phyloP scores from a whole-genome alignment of 2,888 invertebrate species.

The Ctenicera cuprea region DNA sequence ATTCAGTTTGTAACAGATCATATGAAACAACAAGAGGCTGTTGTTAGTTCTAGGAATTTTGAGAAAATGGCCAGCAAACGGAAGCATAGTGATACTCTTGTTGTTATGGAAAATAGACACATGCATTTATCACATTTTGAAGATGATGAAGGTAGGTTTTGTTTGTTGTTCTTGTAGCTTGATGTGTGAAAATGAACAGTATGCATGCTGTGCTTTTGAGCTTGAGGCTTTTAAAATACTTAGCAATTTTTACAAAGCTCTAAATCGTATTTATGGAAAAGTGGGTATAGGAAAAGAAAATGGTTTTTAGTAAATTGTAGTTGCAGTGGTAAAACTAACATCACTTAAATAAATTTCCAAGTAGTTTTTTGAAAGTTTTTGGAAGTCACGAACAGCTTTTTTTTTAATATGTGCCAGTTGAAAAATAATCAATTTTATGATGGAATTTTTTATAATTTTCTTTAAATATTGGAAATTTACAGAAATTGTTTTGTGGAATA shows the following conservation, averaged over 20 bases:
- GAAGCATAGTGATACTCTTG: slow-evolving; percentile 68
- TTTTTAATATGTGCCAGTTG: too few relatives aligned
- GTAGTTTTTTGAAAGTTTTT: too few relatives aligned
- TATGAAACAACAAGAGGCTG: slow-evolving; percentile 64
- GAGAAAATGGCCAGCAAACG: slow-evolving; percentile 67
- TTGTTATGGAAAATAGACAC: slow-evolving; percentile 70
- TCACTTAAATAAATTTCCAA: too few relatives aligned
- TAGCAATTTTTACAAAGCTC: background rate
- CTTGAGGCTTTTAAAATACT: background rate
- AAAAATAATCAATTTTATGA: too few relatives aligned
- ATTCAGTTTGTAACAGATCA: slow-evolving; percentile 68
- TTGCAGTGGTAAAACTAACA: too few relatives aligned
- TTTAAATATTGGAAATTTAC: too few relatives aligned
- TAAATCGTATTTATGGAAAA: too few relatives aligned
- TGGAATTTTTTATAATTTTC: too few relatives aligned
- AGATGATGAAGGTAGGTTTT: slow-evolving; percentile 68
- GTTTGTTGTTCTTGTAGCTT: background rate
- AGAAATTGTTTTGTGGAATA: too few relatives aligned
- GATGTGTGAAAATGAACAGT: background rate
- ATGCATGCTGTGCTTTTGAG: slow-evolving; percentile 20
- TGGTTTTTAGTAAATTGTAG: too few relatives aligned
- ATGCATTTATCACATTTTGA: slow-evolving; percentile 68
- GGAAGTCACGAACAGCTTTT: too few relatives aligned
- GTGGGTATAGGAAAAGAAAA: too few relatives aligned
- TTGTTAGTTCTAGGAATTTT: slow-evolving; percentile 68